phyloP scores from a whole-genome alignment of 2,797 vertebrate genomes.

The Microhierax caerulescens region DNA sequence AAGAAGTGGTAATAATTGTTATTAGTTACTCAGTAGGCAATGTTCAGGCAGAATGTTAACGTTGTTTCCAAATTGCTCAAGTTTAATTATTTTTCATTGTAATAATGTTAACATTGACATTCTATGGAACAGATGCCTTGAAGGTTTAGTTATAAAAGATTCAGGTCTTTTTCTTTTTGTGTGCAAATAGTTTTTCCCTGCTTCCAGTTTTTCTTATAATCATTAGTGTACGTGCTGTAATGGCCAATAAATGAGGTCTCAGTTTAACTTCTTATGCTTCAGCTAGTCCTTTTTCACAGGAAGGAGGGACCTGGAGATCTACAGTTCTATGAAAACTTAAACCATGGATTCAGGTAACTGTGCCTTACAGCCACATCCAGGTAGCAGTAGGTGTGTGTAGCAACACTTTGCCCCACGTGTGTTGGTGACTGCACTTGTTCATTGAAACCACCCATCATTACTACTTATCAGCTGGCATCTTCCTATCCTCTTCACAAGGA shows the following conservation, averaged over 20 bases:
- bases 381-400: not conserved
- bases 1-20: not conserved
- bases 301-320: not conserved
- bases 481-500: not conserved
- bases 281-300: not conserved
- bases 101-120: not conserved
- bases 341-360: not conserved
- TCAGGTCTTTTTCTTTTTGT: not conserved
- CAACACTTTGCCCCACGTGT: accelerated
- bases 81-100: constrained; percentile 15
- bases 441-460: not conserved
- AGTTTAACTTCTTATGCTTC: not conserved
- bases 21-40: not conserved
- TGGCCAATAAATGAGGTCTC: not conserved
- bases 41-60: not conserved
- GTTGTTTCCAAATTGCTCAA: not conserved
- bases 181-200: not conserved
- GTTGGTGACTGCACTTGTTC: not conserved
- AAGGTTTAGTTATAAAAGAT: not conserved
- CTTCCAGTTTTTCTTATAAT: not conserved
- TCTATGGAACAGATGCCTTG: not conserved
- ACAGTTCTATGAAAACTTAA: not conserved
- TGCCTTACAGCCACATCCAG: accelerated
- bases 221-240: not conserved
- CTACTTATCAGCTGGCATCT: not conserved